Evolutionary conservation across 2,113 vertebrate species (phyloP).

Genomic region (Perccottus glenii): DNA sequence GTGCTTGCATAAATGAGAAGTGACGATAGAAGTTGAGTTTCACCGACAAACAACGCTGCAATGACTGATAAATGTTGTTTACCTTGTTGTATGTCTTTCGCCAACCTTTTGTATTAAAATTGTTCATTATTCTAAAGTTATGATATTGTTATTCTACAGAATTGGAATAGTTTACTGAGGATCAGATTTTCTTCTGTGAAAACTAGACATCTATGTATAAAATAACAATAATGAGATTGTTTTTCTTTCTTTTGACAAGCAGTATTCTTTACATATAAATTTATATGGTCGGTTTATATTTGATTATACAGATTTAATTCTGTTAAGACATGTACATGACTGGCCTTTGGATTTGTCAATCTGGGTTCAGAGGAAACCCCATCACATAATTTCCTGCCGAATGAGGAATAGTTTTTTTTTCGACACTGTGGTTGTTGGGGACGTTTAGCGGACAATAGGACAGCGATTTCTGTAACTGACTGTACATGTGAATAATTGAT

Average conservation of each 20-base stretch:
- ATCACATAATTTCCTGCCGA: conserved; percentile 61
- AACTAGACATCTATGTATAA: too few relatives aligned
- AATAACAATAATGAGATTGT: too few relatives aligned
- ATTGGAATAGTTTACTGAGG: too few relatives aligned
- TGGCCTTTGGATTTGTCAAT: neutral
- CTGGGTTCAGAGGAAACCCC: conserved; percentile 78
- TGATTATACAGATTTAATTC: too few relatives aligned
- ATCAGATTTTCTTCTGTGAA: too few relatives aligned
- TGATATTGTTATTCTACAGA: neutral
- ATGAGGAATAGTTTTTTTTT: conserved; percentile 30
- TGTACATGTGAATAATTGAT: conserved; percentile 77
- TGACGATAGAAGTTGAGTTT: conserved; percentile 43
- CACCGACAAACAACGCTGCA: conserved; percentile 41
- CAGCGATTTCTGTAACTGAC: conserved; percentile 70
- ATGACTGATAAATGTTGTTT: conserved; percentile 3
- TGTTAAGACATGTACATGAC: too few relatives aligned
- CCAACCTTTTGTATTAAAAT: too few relatives aligned
- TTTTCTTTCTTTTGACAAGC: too few relatives aligned
- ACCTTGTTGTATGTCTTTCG: too few relatives aligned
- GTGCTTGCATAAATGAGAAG: conserved; percentile 53
- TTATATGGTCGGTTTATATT: too few relatives aligned
- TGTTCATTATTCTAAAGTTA: too few relatives aligned
- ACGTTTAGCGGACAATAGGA: conserved; percentile 66
- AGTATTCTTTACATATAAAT: too few relatives aligned
- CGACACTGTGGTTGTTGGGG: conserved; percentile 58